phyloP scores from a whole-genome alignment of 2,797 vertebrate genomes.

The Tapera naevia region DNA sequence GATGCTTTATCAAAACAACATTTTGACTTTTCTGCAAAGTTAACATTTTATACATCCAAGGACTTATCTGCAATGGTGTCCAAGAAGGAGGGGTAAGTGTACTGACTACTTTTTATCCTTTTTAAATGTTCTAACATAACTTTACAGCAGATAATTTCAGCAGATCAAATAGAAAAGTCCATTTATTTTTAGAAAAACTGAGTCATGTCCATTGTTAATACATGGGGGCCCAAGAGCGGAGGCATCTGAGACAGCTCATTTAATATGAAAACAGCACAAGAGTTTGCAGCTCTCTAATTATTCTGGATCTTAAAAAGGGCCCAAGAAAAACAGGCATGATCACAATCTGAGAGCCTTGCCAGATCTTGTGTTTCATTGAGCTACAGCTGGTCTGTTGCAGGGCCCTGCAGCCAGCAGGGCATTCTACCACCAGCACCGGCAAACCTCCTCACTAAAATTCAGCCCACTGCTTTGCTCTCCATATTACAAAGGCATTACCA shows the following conservation, averaged over 20 bases:
- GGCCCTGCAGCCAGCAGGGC: not conserved
- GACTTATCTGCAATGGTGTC: not conserved
- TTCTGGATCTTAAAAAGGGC: not conserved
- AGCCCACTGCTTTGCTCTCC: not conserved
- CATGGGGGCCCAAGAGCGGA: accelerated
- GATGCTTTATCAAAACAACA: not conserved
- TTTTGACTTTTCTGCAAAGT: not conserved
- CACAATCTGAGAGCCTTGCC: not conserved
- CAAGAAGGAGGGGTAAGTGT: not conserved
- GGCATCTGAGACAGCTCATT: not conserved
- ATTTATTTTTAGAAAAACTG: not conserved
- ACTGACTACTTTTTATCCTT: not conserved
- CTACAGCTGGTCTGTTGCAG: not conserved
- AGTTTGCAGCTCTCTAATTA: not conserved
- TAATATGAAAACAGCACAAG: not conserved
- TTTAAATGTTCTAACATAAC: not conserved
- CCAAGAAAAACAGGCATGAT: not conserved
- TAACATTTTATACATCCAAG: not conserved
- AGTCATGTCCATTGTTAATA: not conserved
- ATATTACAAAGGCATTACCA: not conserved
- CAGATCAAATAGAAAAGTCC: not conserved
- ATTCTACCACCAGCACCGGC: not conserved
- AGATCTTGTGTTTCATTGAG: not conserved
- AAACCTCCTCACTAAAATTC: not conserved
- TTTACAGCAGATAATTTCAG: not conserved